A percentile compares a stretch with the other conserved stretches of the same genome.
phyloP scores from a whole-genome alignment of 2,797 vertebrate species.

The Selene dorsalis region DNA sequence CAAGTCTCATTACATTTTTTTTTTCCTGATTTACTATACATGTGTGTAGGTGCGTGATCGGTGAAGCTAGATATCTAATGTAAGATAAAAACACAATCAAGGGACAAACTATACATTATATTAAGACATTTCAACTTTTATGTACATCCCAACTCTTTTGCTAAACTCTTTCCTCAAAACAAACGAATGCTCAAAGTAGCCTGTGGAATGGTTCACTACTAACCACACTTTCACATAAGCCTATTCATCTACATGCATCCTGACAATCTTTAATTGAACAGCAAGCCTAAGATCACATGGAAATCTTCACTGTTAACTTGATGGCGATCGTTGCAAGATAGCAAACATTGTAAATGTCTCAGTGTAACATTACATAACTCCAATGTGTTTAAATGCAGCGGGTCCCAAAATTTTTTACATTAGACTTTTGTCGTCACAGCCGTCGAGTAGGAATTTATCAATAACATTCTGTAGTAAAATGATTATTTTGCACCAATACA shows the following conservation, averaged over 20 bases:
- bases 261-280: conserved; percentile 25
- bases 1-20: conserved; percentile 59
- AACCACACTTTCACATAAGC: conserved; percentile 20
- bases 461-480: conserved; percentile 48
- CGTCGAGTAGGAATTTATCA: conserved; percentile 21
- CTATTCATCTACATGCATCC: conserved; percentile 24
- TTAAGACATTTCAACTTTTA: conserved; percentile 51
- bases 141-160: conserved; percentile 49
- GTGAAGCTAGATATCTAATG: conserved; percentile 45
- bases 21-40: conserved; percentile 54
- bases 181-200: conserved; percentile 16
- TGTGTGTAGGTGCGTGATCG: conserved; percentile 30
- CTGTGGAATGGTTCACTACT: conserved; percentile 31
- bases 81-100: conserved; percentile 51
- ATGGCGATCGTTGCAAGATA: conserved; percentile 2
- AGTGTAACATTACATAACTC: not conserved
- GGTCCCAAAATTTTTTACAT: conserved; percentile 24
- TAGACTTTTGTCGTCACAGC: conserved; percentile 18
- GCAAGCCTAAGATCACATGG: conserved; percentile 24
- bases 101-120: conserved; percentile 57
- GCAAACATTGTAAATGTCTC: conserved; percentile 21
- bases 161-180: conserved; percentile 39
- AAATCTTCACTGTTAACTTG: conserved; percentile 15
- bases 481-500: conserved; percentile 53
- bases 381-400: conserved; percentile 12